Evolutionary conservation across 1,140 invertebrate genomes (phyloP).

Genomic region (Cecropterus lyciades): DNA sequence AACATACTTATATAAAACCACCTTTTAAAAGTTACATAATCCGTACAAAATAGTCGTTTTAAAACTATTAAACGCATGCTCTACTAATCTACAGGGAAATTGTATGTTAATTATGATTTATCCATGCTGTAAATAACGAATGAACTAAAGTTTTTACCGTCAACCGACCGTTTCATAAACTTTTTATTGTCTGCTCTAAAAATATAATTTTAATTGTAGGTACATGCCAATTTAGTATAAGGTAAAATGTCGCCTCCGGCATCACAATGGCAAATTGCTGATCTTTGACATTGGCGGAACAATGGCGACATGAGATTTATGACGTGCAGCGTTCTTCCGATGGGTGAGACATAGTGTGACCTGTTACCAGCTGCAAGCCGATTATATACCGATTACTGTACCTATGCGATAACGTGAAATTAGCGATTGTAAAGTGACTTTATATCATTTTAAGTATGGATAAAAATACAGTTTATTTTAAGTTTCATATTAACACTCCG

Average conservation of each 20-base stretch:
- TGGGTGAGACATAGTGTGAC: conserved; percentile 11
- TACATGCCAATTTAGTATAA: conserved; percentile 49
- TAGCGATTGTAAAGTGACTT: no score
- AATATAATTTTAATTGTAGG: conserved; percentile 44
- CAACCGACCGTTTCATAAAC: not conserved
- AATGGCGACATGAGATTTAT: conserved; percentile 76
- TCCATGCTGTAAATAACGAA: no score
- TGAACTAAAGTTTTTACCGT: not conserved
- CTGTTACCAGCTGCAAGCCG: conserved; percentile 10
- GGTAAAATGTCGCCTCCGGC: conserved; percentile 50
- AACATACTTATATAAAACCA: no score
- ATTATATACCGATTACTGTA: not conserved
- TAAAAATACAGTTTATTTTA: no score
- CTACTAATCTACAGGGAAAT: no score
- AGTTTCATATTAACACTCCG: no score
- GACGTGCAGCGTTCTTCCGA: conserved; percentile 54
- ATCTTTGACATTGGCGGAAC: conserved; percentile 79
- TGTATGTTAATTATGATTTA: no score
- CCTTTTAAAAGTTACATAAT: no score
- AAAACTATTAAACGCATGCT: no score
- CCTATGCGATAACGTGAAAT: no score
- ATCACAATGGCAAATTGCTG: conserved; percentile 76
- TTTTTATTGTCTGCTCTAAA: conserved; percentile 4
- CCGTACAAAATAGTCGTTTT: no score
- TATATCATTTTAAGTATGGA: no score